These are phyloP conservation scores for Ptyas mucosa DNA, from an alignment of 2,113 vertebrate species.

Conservation along the genomic window DNA sequence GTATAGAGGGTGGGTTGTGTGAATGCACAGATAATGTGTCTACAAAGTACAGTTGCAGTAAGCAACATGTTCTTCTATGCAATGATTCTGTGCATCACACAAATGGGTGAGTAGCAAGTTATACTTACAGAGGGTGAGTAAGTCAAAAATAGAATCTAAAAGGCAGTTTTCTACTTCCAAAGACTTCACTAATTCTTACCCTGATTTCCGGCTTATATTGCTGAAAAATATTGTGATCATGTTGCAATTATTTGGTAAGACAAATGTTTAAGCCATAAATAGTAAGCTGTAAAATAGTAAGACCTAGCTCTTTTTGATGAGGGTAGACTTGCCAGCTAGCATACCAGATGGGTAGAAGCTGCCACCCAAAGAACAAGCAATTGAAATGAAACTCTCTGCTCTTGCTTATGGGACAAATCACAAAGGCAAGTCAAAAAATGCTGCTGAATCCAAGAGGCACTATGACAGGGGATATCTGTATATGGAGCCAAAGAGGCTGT, in stretches of 20 bases:
- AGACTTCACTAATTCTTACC: not conserved
- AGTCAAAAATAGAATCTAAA: not conserved
- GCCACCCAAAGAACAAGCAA: not conserved
- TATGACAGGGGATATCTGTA: not conserved
- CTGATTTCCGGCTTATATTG: not conserved
- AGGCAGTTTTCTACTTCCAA: not conserved
- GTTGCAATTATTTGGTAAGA: not conserved
- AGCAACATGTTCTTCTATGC: not conserved
- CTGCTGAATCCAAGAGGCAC: not conserved
- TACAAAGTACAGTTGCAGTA: not conserved
- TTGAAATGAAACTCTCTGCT: not conserved
- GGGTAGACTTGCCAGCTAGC: not conserved
- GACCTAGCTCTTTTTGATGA: not conserved
- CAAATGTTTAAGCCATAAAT: not conserved
- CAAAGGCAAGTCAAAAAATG: not conserved
- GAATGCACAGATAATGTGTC: not conserved
- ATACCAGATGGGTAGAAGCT: not conserved
- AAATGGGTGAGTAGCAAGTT: not conserved
- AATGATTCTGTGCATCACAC: not conserved
- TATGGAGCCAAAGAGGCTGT: not conserved
- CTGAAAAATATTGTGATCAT: not conserved
- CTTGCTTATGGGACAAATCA: not conserved
- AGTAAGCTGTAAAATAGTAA: not conserved
- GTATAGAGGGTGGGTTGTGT: not conserved
- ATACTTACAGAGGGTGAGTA: not conserved